Conservation (phyloP, 64 coral and sea anemone genomes). For the Dendronephthya gigantea region DNA sequence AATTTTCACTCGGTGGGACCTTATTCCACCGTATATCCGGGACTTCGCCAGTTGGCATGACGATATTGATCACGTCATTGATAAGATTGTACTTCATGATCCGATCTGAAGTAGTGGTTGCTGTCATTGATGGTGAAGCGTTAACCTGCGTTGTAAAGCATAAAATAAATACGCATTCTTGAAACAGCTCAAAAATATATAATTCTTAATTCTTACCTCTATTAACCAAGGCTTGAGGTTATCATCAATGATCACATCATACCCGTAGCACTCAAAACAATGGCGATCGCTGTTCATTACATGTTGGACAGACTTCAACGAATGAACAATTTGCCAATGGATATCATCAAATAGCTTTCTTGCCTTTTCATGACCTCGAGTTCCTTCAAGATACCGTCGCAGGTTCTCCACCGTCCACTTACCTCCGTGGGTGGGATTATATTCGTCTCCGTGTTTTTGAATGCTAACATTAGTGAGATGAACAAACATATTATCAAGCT, state of each 20-base stretch:
- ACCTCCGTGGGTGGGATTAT: conserved; percentile 90
- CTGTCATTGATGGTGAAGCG: conserved; percentile 90
- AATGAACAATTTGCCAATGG: conserved; percentile 93
- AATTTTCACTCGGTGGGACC: conserved; percentile 65
- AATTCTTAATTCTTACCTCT: conserved; percentile 38
- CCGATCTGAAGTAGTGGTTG: conserved; percentile 84
- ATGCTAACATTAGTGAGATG: conserved; percentile 96
- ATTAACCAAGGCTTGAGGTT: conserved; percentile 98
- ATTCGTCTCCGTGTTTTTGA: conserved; percentile 97
- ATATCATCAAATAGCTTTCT: conserved; percentile 99
- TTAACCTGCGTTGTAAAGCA: conserved; percentile 48
- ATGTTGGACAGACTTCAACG: conserved; percentile 86
- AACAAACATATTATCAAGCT: conserved; percentile 96
- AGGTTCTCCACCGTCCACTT: conserved; percentile 98
- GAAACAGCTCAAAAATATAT: too few species aligned
- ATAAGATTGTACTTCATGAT: conserved; percentile 99
- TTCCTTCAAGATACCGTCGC: conserved; percentile 83
- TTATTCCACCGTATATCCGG: conserved; percentile 99
- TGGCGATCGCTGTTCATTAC: conserved; percentile 92
- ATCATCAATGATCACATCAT: conserved; percentile 97
- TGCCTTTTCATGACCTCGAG: conserved; percentile 88
- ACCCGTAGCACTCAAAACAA: conserved; percentile 99
- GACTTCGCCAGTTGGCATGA: conserved; percentile 87
- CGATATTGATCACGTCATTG: conserved; percentile 87
- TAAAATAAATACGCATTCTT: too few species aligned